phyloP scores from a whole-genome alignment of 2,797 vertebrate species.

The Pelodytes ibericus region DNA sequence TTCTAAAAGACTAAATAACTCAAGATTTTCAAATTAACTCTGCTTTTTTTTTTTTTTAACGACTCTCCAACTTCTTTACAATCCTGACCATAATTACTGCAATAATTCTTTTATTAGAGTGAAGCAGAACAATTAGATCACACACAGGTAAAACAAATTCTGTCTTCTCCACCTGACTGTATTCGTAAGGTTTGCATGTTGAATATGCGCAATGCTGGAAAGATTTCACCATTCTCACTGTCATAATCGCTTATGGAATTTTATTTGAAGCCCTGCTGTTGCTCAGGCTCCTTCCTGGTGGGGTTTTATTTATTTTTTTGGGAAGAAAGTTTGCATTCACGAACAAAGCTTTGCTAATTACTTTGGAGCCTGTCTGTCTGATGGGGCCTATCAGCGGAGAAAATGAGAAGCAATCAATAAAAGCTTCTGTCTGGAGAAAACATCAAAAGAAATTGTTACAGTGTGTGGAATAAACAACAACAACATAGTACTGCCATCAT shows the following conservation, averaged over 20 bases:
- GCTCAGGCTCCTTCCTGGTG: constrained; percentile 61
- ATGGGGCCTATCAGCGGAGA: constrained; percentile 60
- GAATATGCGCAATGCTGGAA: constrained; percentile 46
- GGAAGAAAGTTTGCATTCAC: constrained; percentile 59
- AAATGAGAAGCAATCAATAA: constrained; percentile 64
- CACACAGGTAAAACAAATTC: constrained; percentile 19
- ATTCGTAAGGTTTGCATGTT: constrained; percentile 10
- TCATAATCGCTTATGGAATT: constrained; percentile 53
- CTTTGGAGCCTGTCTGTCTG: constrained; percentile 61
- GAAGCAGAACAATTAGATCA: neutral
- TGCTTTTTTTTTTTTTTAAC: too few relatives aligned
- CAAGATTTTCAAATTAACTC: too few relatives aligned
- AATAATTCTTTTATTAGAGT: constrained; percentile 27
- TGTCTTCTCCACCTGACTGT: neutral
- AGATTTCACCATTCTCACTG: constrained; percentile 55
- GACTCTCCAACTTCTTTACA: constrained; percentile 16
- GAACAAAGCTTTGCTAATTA: constrained; percentile 69
- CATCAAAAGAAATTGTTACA: constrained; percentile 58
- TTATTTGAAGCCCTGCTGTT: constrained; percentile 50
- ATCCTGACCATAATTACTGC: constrained; percentile 13
- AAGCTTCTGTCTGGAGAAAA: constrained; percentile 61
- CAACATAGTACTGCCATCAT: constrained; percentile 47
- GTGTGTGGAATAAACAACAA: constrained; percentile 58
- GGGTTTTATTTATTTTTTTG: constrained; percentile 63
- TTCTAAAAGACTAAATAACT: too few relatives aligned